phyloP scores from a whole-genome alignment of 2,113 vertebrate species.

The Monopterus albus region DNA sequence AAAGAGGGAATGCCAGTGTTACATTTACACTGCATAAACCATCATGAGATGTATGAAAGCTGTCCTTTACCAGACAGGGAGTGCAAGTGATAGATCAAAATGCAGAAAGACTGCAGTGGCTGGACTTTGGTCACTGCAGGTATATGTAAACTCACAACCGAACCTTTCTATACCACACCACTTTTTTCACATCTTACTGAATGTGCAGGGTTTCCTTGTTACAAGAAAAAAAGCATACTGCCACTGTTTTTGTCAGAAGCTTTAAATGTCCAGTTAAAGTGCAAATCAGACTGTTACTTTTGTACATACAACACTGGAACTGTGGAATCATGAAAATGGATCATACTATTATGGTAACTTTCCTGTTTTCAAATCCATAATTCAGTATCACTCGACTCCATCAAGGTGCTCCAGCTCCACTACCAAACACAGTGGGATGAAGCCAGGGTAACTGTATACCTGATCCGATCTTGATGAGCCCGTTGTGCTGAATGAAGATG shows the following conservation, averaged over 20 bases:
- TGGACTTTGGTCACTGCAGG: not conserved
- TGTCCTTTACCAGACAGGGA: not conserved
- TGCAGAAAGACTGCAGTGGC: not conserved
- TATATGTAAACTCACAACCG: not conserved
- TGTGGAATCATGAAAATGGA: not conserved
- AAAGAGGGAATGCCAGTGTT: too few relatives aligned
- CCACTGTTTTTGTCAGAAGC: not conserved
- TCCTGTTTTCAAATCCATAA: slow-evolving; percentile 24
- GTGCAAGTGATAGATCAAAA: not conserved
- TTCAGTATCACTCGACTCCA: slow-evolving; percentile 27
- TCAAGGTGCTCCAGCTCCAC: not conserved
- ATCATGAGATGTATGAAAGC: too few relatives aligned
- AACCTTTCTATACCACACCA: not conserved
- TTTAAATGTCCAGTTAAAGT: too few relatives aligned
- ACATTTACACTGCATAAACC: too few relatives aligned
- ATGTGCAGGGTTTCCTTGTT: not conserved
- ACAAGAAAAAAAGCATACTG: not conserved
- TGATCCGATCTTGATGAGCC: slow-evolving; percentile 98
- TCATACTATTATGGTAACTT: not conserved
- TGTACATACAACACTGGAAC: not conserved
- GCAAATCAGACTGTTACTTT: too few relatives aligned
- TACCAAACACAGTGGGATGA: slow-evolving; percentile 2
- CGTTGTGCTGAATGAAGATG: slow-evolving; percentile 99
- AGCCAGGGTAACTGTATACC: slow-evolving; percentile 77
- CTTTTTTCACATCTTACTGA: not conserved